Conservation (phyloP, 1,140 invertebrate species). For the Aphaenogaster ashmeadi region DNA sequence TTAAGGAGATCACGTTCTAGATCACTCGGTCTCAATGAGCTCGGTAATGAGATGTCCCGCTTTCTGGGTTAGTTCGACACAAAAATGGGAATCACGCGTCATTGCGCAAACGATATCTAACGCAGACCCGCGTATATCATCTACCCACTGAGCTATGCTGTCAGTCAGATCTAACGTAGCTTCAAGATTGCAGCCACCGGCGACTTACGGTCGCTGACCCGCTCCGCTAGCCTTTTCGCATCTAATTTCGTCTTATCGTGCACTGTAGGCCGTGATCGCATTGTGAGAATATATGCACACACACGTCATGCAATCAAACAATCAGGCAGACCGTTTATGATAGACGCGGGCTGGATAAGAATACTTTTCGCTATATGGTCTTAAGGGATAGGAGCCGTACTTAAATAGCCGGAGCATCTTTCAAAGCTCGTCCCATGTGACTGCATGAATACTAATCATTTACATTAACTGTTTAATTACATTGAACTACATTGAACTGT, state of each 20-base stretch:
- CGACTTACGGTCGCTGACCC: conserved; percentile 71
- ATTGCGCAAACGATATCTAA: conserved; percentile 42
- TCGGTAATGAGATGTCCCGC: conserved; percentile 16
- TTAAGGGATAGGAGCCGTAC: conserved; percentile 17
- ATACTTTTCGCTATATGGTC: conserved; percentile 44
- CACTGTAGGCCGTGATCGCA: conserved; percentile 63
- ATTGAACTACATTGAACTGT: conserved; percentile 5
- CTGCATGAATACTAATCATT: conserved; percentile 10
- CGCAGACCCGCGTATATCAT: conserved; percentile 5
- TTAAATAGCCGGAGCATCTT: background rate
- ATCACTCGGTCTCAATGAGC: conserved; percentile 41
- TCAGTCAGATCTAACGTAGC: conserved; percentile 52
- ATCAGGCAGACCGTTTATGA: conserved; percentile 70
- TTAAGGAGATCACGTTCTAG: conserved; percentile 39
- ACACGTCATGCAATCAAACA: conserved; percentile 73
- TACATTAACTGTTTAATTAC: background rate
- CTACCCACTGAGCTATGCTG: conserved; percentile 15
- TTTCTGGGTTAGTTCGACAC: conserved; percentile 50
- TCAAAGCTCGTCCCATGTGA: background rate
- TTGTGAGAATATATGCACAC: conserved; percentile 64
- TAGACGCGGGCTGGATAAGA: conserved; percentile 43
- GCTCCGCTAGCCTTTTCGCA: conserved; percentile 53
- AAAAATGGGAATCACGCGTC: conserved; percentile 36
- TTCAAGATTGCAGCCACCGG: conserved; percentile 36
- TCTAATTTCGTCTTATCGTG: conserved; percentile 67